phyloP scores from a whole-genome alignment of 2,797 vertebrate genomes.

The Gymnodraco acuticeps region DNA sequence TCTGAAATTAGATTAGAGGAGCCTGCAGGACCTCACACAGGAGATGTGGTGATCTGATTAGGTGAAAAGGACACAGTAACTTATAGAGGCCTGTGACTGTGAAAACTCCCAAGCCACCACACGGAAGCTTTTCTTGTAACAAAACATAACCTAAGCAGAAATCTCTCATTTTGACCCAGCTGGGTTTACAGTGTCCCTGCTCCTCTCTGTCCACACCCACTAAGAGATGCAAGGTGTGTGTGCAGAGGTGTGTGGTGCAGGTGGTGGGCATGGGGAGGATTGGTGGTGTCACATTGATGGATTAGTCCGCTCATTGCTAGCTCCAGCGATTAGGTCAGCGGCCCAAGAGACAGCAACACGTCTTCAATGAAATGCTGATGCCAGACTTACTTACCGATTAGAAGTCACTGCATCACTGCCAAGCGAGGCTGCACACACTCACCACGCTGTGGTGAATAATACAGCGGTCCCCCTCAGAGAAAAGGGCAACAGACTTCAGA shows the following conservation, averaged over 20 bases:
- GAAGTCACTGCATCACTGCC: constrained; percentile 74
- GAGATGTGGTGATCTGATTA: constrained; percentile 74
- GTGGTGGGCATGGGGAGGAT: constrained; percentile 44
- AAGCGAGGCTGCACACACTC: constrained; percentile 29
- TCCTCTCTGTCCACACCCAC: constrained; percentile 2
- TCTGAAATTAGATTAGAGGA: constrained; percentile 64
- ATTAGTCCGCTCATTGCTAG: constrained; percentile 76
- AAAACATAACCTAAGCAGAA: constrained; percentile 21
- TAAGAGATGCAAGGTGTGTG: constrained; percentile 23
- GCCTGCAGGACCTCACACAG: constrained; percentile 49
- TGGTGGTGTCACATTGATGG: constrained; percentile 79
- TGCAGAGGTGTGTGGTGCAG: constrained; percentile 37
- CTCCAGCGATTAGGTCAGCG: constrained; percentile 77
- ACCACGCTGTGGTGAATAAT: constrained; percentile 49
- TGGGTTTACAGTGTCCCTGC: constrained; percentile 4
- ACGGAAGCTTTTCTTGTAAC: not conserved
- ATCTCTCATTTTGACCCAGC: constrained; percentile 20
- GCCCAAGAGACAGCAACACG: constrained; percentile 72
- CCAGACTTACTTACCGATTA: constrained; percentile 72
- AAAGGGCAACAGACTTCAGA: constrained; percentile 40
- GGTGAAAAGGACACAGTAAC: constrained; percentile 58
- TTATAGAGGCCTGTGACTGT: constrained; percentile 56
- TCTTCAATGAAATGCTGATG: constrained; percentile 77
- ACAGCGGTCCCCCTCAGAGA: constrained; percentile 42
- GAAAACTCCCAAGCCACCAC: constrained; percentile 10